These are phyloP conservation scores for Sebastes kiyomatsui DNA, from an alignment of 2,797 vertebrate species.

Conservation along the genomic window DNA sequence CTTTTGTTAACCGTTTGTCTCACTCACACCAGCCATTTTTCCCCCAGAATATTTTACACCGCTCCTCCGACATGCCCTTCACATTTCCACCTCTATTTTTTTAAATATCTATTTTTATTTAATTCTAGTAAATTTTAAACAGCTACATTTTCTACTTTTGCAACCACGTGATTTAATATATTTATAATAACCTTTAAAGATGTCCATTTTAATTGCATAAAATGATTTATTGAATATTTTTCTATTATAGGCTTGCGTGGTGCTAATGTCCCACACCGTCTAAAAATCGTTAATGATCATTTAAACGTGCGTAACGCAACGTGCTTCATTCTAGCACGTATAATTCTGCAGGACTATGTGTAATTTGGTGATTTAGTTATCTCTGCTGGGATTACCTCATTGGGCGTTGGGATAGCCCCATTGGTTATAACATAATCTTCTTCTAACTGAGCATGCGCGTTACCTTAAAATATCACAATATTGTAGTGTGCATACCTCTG, in stretches of 20 bases:
- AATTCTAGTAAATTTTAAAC: background rate
- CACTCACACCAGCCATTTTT: conserved; percentile 16
- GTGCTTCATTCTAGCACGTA: conserved; percentile 14
- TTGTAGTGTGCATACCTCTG: conserved; percentile 63
- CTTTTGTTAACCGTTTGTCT: conserved; percentile 27
- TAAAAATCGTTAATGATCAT: background rate
- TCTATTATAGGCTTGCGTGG: background rate
- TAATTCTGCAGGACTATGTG: conserved; percentile 43
- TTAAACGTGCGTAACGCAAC: background rate
- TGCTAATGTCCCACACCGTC: background rate
- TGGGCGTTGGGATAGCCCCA: conserved; percentile 70
- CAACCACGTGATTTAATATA: background rate
- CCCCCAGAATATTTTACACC: background rate
- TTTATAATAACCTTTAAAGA: background rate
- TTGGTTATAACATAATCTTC: conserved; percentile 75
- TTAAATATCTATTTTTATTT: background rate
- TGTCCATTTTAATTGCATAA: background rate
- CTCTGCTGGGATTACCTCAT: conserved; percentile 71
- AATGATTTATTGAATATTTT: background rate
- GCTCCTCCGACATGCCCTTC: background rate
- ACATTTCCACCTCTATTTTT: background rate
- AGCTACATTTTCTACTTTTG: background rate
- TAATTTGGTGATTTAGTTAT: conserved; percentile 70
- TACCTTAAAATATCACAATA: conserved; percentile 67
- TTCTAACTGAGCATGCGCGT: conserved; percentile 78